These are phyloP conservation scores for Chromobotia macracanthus DNA, from an alignment of 2,797 vertebrate genomes.

Conservation along the genomic window DNA sequence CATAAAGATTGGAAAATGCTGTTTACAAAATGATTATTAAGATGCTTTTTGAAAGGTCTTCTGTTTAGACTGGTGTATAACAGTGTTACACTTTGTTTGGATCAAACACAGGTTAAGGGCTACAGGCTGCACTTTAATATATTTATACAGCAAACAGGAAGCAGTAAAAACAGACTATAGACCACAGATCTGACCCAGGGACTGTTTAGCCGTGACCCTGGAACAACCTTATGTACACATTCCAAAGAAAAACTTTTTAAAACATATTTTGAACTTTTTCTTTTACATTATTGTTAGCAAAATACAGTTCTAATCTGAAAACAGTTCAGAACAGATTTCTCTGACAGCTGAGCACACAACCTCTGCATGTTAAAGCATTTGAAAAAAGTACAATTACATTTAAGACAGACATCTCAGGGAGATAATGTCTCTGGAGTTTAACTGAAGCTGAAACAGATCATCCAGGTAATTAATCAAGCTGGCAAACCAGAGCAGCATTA, in stretches of 20 bases:
- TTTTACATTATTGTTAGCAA: not conserved
- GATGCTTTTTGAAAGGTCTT: too few species aligned
- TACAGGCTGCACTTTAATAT: not conserved
- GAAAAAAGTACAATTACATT: not conserved
- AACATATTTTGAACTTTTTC: not conserved
- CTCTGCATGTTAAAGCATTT: not conserved
- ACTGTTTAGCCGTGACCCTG: not conserved
- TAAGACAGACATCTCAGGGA: not conserved
- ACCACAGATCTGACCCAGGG: constrained; percentile 25
- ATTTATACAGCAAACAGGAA: constrained; percentile 14
- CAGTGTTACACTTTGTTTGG: too few species aligned
- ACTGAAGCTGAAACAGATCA: not conserved
- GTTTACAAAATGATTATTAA: too few species aligned
- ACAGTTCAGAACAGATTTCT: too few species aligned
- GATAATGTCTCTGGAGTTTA: not conserved
- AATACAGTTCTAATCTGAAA: not conserved
- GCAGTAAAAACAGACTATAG: constrained; percentile 15
- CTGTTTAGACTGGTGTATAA: too few species aligned
- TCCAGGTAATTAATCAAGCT: not conserved
- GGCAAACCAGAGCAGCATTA: not conserved
- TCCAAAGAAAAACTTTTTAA: constrained; percentile 12
- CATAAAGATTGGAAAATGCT: too few species aligned
- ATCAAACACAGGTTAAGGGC: not conserved
- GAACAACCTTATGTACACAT: constrained; percentile 17
- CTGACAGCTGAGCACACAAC: not conserved